Conservation (phyloP, 2,888 invertebrate genomes). For the Nebria brevicollis region DNA sequence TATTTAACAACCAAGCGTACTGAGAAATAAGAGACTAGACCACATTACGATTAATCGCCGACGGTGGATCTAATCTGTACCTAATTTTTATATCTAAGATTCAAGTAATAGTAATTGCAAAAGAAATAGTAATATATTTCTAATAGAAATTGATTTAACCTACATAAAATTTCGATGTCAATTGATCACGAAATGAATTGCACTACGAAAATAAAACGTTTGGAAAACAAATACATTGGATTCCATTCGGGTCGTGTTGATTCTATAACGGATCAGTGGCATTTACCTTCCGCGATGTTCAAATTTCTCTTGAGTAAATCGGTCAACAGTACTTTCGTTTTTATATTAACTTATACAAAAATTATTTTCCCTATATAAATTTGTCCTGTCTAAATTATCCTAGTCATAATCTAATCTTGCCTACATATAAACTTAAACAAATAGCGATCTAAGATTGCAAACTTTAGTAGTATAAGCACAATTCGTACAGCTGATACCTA, state of each 20-base stretch:
- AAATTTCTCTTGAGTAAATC: neutral
- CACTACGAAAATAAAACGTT: neutral
- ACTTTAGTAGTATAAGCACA: neutral
- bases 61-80: no score
- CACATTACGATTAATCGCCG: no score
- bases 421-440: neutral
- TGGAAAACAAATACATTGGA: neutral
- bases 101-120: no score
- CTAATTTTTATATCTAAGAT: no score
- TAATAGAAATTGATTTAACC: neutral
- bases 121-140: no score
- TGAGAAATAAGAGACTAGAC: no score
- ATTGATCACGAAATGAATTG: neutral
- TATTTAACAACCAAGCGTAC: no score
- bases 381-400: neutral
- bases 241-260: neutral
- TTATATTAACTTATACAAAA: neutral
- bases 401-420: neutral
- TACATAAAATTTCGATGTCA: neutral
- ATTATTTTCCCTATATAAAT: neutral
- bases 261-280: neutral
- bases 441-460: no score
- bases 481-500: neutral
- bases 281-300: neutral
- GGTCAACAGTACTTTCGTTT: neutral